Base-by-base conservation (phyloP, 2,888 invertebrate species). In the Drosophila niveifrons region DNA sequence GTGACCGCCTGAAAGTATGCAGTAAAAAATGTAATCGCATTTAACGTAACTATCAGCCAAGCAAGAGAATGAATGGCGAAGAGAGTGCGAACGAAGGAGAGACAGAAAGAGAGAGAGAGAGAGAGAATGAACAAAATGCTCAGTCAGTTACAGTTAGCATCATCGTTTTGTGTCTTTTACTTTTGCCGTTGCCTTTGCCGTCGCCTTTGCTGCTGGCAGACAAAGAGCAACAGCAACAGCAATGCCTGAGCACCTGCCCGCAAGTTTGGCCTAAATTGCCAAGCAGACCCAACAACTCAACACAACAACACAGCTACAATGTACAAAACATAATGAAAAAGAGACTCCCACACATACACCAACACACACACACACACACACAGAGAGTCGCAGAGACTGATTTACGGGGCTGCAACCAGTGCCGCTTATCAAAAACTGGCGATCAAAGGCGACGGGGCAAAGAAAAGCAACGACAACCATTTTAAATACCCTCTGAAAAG, bases 11-110 rank as follows among this genome's bases (percentile, higher is more conserved):
- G 47, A 69, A 86, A 81, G 81, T 72, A 81, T 84, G 84, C 85
- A 76, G 58, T 66, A 69, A 66, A 76, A 76, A 73, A 62, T 82
- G 67, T 84, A 84, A 84, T 84, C 86, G 88, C 82, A 84, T 84
- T 86, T 88, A 76, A 50, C 66, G 62, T 69, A 61, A 52, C 66
- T 64, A 69, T 80, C 43, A 41, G 29, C 51, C 59, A 59, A 57
- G 46, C 52, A 58, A 58, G 23, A 55, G 56, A 43, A 55, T 15
- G 51, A 44, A 56, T 39, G 36, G 39, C 36, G 23, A 23, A 23
- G 36, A 6, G 23, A n/a, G 39, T 9, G 11, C 23, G 28, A 34
- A 31, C 39, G 17, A 29, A 23, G 18, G 9, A 48, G 6, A 18
- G 10, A 51, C 2, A 13, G 34, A 8, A n/a, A n/a, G 13, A 34